These are phyloP conservation scores for Spinus olivaceus DNA, from an alignment of 2,797 vertebrate species.

Conservation along the genomic window DNA sequence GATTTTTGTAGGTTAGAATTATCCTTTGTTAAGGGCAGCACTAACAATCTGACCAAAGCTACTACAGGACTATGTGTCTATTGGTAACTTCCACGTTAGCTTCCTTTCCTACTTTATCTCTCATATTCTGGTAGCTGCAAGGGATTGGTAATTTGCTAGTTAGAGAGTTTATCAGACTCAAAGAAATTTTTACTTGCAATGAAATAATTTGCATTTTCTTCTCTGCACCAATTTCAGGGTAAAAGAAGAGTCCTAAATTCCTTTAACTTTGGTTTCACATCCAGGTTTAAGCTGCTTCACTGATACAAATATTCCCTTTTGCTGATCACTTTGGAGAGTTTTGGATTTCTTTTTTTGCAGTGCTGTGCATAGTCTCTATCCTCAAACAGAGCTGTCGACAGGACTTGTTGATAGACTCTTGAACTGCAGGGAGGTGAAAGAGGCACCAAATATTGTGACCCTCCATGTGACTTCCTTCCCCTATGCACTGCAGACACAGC, in stretches of 20 bases:
- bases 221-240: neutral
- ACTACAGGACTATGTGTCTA: neutral
- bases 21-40: neutral
- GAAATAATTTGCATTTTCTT: neutral
- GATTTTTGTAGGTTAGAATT: neutral
- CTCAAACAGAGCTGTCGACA: constrained; percentile 77
- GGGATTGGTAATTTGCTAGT: neutral
- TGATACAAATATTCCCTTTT: neutral
- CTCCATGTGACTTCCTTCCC: constrained; percentile 97
- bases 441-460: constrained; percentile 90
- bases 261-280: neutral
- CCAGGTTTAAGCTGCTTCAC: neutral
- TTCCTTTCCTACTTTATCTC: neutral
- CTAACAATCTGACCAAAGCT: neutral
- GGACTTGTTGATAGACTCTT: constrained; percentile 90
- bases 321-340: neutral
- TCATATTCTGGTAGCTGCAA: neutral
- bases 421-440: constrained; percentile 91
- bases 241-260: neutral
- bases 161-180: neutral
- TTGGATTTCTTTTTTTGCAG: constrained; percentile 63
- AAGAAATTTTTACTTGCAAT: neutral
- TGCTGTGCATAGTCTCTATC: constrained; percentile 71
- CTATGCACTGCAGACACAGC: constrained; percentile 92
- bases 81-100: neutral